Percentiles rank a stretch among this genome's conserved stretches.
Evolutionary conservation across 2,113 vertebrate species (phyloP).

Genomic region (Microtus montanus): DNA sequence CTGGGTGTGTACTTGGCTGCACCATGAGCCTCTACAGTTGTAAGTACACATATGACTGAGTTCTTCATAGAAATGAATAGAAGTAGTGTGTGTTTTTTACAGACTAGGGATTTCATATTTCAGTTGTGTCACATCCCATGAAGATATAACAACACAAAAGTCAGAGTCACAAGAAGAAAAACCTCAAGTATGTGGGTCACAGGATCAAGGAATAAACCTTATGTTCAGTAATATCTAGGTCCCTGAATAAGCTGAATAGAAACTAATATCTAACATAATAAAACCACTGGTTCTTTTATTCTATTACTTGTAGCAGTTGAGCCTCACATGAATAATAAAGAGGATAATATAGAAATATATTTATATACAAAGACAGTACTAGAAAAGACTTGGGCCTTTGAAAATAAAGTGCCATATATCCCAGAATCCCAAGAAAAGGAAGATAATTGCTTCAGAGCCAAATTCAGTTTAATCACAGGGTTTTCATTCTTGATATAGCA

Average conservation of each 20-base stretch:
- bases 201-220: background rate
- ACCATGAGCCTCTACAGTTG: background rate
- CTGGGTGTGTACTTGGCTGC: background rate
- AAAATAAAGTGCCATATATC: background rate
- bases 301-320: background rate
- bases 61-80: background rate
- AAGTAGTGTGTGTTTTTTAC: background rate
- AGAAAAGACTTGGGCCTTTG: background rate
- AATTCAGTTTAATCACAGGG: background rate
- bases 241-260: background rate
- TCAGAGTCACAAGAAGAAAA: background rate
- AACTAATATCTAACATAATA: background rate
- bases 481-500: background rate
- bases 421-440: background rate
- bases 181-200: background rate
- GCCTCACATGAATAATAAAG: background rate
- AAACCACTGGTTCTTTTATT: background rate
- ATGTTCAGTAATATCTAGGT: background rate
- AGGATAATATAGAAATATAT: background rate
- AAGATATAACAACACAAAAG: background rate
- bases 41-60: no score
- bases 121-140: background rate
- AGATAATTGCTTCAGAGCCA: no score
- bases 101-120: background rate
- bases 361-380: background rate